phyloP scores from a whole-genome alignment of 1,140 invertebrate genomes.

The Acromyrmex heyeri region DNA sequence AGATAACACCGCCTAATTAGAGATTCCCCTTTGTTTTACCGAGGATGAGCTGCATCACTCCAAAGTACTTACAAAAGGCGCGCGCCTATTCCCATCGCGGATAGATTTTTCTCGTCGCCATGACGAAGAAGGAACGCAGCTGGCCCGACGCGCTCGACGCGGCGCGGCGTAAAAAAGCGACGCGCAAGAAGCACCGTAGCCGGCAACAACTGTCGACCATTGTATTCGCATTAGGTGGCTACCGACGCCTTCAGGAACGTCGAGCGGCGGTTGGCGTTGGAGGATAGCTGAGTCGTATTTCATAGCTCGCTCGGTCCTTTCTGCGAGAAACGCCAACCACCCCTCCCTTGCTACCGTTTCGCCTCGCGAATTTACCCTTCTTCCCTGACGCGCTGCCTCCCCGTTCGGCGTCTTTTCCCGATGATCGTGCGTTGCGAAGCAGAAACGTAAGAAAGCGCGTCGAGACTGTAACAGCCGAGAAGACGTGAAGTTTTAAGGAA shows the following conservation, averaged over 20 bases:
- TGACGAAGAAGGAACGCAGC: constrained; percentile 64
- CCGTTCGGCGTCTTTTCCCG: constrained; percentile 23
- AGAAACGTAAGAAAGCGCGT: constrained; percentile 32
- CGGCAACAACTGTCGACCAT: constrained; percentile 76
- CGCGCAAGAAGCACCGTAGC: constrained; percentile 67
- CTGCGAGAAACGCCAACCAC: not conserved
- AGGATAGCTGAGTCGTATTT: constrained; percentile 71
- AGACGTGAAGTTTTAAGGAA: constrained; percentile 15
- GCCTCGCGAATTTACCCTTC: constrained; percentile 31
- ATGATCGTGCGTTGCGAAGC: constrained; percentile 35
- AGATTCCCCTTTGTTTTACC: not conserved
- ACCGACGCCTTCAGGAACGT: constrained; percentile 67
- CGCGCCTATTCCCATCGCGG: constrained; percentile 30
- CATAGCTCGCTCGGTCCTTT: constrained; percentile 68
- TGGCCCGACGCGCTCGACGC: constrained; percentile 31
- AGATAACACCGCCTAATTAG: constrained; percentile 28
- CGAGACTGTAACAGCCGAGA: constrained; percentile 21
- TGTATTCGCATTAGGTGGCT: constrained; percentile 76
- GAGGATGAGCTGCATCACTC: not conserved
- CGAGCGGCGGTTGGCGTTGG: constrained; percentile 55
- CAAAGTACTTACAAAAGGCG: not conserved
- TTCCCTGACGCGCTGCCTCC: not conserved
- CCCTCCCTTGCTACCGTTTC: not conserved
- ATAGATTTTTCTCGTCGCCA: constrained; percentile 60
- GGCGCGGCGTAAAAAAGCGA: constrained; percentile 60